Evolutionary conservation across 2,888 invertebrate genomes (phyloP), one percentile per base, ranked within the genome.

Genomic region (Sacculina carcini): DNA sequence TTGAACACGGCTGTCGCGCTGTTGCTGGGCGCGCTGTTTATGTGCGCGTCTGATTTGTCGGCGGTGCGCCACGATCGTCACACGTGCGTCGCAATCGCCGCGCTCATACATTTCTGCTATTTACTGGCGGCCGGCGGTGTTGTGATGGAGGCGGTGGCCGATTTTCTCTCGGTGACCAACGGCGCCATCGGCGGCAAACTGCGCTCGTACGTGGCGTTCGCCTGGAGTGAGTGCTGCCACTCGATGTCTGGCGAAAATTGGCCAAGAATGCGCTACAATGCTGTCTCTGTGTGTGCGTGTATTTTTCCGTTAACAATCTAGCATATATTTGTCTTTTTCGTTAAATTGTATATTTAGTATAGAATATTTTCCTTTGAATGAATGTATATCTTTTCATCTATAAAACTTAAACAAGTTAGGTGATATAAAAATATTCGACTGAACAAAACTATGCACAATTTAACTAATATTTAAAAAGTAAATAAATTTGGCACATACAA

Each of bases 1-100:
- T 26, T 59, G 31, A 56, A 60, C 49, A 52, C 58, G 39, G 54
- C 59, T 1, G 23, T 60, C 7, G 58, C 58, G 3, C 55, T 57
- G 5, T 50, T 59, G 19, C 48, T 56, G 6, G 60, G 58, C 12
- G 53, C 58, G 34, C 48, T 58, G 1, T 56, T 56, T 14, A 57
- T 60, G 54, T 53, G 59, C 46, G 55, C 57, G 16, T 56, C 58
- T 2, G 61, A 61, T 34, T 26, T 56, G 14, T 47, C 53, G 2
- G 38, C 23, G 3, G 52, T 58, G 42, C 31, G 57, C 16, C 40
- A 52, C 19, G 53, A 53, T 38, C 53, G 54, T 2, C 54, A 58
- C 46, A 14, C 39, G n/a, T 58, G 58, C 34, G 48, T 55, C 26
- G 52, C 54, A 2, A 34, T 56, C 19, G 53, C 56, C 19, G 54